phyloP scores from a whole-genome alignment of 1,140 invertebrate genomes.

The Drosophila eugracilis region DNA sequence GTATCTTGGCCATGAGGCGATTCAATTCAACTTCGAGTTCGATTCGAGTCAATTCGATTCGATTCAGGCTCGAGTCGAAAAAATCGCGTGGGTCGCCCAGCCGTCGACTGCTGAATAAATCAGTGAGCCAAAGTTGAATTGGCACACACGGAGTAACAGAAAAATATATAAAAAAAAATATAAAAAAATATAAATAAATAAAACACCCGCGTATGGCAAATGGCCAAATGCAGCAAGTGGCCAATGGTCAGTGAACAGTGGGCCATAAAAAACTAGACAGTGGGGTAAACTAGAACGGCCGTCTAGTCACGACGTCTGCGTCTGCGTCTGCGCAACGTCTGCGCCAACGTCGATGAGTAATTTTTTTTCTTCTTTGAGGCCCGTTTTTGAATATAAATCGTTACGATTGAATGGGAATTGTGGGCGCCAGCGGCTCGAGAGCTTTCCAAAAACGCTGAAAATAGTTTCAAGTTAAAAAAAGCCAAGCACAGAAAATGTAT shows the following conservation, averaged over 20 bases:
- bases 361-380: conserved; percentile 6
- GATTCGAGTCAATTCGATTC: conserved; percentile 22
- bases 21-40: conserved; percentile 19
- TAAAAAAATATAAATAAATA: conserved; percentile 27
- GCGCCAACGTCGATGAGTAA: conserved; percentile 60
- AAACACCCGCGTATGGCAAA: conserved; percentile 71
- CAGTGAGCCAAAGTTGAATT: conserved; percentile 61
- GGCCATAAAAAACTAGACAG: conserved; percentile 8
- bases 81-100: conserved; percentile 56
- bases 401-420: conserved; percentile 5
- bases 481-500: background rate
- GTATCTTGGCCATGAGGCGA: conserved; percentile 14
- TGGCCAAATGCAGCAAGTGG: conserved; percentile 60
- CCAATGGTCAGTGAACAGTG: conserved; percentile 24
- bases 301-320: conserved; percentile 43
- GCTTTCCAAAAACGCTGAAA: conserved; percentile 22
- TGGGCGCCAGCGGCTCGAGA: conserved; percentile 35
- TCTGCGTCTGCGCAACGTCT: conserved; percentile 37
- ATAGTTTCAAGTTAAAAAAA: conserved; percentile 16
- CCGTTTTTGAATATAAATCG: conserved; percentile 7
- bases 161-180: conserved; percentile 9
- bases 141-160: conserved; percentile 33
- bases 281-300: conserved; percentile 11
- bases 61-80: conserved; percentile 17
- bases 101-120: conserved; percentile 60